A percentile compares a stretch with the other conserved stretches of the same genome.
Conservation (phyloP, 2,797 vertebrate genomes). For the Molossus alvarezi region DNA sequence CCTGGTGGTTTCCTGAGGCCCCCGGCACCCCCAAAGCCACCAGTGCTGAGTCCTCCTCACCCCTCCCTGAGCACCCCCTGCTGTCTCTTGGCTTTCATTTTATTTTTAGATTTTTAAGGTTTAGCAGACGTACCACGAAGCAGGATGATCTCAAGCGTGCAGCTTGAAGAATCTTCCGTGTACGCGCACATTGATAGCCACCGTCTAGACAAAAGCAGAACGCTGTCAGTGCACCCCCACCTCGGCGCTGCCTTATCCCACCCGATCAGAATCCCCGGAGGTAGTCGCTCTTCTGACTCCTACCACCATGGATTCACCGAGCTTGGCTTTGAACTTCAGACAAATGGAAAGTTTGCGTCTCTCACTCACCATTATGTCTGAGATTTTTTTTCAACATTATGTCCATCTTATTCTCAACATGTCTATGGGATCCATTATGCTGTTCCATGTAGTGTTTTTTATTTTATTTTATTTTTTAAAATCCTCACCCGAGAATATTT, state of each 20-base stretch:
- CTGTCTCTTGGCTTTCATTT: neutral
- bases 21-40: rapidly evolving
- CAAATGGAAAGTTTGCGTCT: neutral
- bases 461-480: too few relatives aligned
- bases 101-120: neutral
- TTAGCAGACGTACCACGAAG: neutral
- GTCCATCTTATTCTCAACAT: neutral
- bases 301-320: rapidly evolving
- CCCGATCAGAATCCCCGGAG: neutral
- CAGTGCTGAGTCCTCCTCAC: neutral
- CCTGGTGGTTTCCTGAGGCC: rapidly evolving
- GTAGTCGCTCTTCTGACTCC: neutral
- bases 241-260: neutral
- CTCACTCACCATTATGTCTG: neutral
- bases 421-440: neutral
- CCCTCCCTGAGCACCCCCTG: rapidly evolving
- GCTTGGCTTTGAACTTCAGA: neutral
- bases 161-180: neutral
- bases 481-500: too few relatives aligned
- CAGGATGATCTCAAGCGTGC: neutral
- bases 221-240: rapidly evolving
- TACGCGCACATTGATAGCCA: too few relatives aligned
- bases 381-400: neutral
- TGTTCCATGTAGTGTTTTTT: rapidly evolving
- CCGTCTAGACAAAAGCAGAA: neutral